Evolutionary conservation across 1,140 invertebrate species (phyloP).

Genomic region (Gryon sp.): DNA sequence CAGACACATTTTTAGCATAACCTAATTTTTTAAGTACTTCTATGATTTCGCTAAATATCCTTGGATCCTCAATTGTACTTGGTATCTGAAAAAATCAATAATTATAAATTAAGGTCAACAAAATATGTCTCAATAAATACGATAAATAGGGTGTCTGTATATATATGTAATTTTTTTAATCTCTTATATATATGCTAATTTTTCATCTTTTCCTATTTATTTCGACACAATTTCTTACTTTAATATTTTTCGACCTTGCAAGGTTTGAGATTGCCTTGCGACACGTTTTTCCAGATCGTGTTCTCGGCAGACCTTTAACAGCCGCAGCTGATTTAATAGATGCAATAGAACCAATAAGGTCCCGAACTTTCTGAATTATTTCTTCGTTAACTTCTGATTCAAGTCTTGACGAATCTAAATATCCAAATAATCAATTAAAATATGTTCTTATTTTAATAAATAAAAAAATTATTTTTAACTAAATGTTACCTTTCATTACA

Average conservation of each 20-base stretch:
- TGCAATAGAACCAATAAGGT: slow-evolving; percentile 93
- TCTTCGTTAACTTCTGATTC: slow-evolving; percentile 84
- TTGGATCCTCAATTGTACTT: slow-evolving; percentile 92
- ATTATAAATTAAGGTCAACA: neutral
- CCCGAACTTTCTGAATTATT: slow-evolving; percentile 86
- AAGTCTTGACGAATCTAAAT: slow-evolving; percentile 79
- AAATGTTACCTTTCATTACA: slow-evolving; percentile 85
- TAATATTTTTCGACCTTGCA: slow-evolving; percentile 87
- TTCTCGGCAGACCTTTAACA: slow-evolving; percentile 88
- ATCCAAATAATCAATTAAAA: too few relatives aligned
- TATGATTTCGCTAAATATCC: slow-evolving; percentile 89
- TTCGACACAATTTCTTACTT: too few relatives aligned
- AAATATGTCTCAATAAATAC: neutral
- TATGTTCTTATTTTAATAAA: too few relatives aligned
- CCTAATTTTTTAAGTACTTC: slow-evolving; percentile 86
- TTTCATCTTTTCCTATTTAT: neutral
- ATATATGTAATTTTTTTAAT: neutral
- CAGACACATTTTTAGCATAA: slow-evolving; percentile 86
- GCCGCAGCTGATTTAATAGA: slow-evolving; percentile 88
- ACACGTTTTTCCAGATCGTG: slow-evolving; percentile 89
- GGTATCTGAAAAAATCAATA: slow-evolving; percentile 82
- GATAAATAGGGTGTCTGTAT: neutral
- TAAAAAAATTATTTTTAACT: too few relatives aligned
- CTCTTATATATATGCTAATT: too few relatives aligned
- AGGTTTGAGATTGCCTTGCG: slow-evolving; percentile 91